A percentile compares a stretch with the other conserved stretches of the same genome.
phyloP scores from a whole-genome alignment of 2,797 vertebrate genomes.

The Malurus splendens region DNA sequence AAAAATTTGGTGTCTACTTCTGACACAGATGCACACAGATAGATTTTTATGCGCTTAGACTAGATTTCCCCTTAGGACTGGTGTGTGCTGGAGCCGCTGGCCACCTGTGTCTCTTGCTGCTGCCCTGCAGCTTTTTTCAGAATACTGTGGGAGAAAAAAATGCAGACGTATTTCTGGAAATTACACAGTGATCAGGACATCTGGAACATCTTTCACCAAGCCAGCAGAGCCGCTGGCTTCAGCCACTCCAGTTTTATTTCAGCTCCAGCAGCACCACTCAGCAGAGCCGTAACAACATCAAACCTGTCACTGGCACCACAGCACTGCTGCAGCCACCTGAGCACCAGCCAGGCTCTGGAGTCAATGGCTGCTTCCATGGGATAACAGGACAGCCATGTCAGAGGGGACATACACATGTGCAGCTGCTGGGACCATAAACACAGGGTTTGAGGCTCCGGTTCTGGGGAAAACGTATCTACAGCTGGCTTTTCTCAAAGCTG shows the following conservation, averaged over 20 bases:
- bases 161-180: neutral
- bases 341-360: neutral
- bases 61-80: neutral
- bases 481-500: neutral
- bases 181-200: neutral
- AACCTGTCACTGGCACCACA: neutral
- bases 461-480: neutral
- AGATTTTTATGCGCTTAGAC: neutral
- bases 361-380: neutral
- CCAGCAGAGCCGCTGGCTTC: neutral
- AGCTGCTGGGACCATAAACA: neutral
- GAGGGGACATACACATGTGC: rapidly evolving
- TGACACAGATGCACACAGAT: neutral
- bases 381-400: rapidly evolving
- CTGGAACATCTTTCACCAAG: neutral
- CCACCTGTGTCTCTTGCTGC: neutral
- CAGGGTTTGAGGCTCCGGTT: neutral
- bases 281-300: neutral
- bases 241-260: neutral
- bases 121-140: neutral
- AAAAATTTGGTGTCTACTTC: neutral
- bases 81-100: neutral
- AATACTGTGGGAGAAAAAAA: neutral
- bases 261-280: neutral
- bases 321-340: neutral